Evolutionary conservation across 2,113 vertebrate species (phyloP), one percentile per base, ranked within the genome.

Genomic region (Corythornis madagascariensis): DNA sequence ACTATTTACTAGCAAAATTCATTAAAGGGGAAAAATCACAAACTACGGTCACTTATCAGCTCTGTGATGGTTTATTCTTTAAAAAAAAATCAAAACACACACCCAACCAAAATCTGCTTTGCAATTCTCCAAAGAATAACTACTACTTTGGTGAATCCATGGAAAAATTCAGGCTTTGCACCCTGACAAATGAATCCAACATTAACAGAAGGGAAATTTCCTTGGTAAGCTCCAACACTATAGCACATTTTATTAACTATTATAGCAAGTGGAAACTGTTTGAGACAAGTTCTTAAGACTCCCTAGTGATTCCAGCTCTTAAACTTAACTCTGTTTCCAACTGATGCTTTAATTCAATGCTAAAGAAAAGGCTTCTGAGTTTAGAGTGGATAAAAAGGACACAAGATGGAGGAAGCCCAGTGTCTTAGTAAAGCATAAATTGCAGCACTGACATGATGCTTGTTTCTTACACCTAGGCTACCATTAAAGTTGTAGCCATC

Each of bases 361-460:
- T 43, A 57, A 60, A 12, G 9, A 61, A 65, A 77, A 1, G 11
- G 4, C 13, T 53, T 85, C 66, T 40, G 25, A 85, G 45, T 52
- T 82, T 47, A 40, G 9, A 20, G 16, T 40, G 24, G 11, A 43
- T 9, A 5, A 18, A 82, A 64, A 4, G 2, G 22, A 40, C 14
- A 53, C 16, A 45, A 79, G 26, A 43, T 19, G 9, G 64, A 84
- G 13, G 17, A 89, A 85, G 35, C 3, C 11, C 22, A 13, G 2
- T 1, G 4, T 24, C 22, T 14, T 13, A 65, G 12, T 15, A 60
- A 50, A 79, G 29, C 74, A 78, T 6, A 53, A 84, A 5, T 6
- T 11, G 0, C n/a, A 55, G 57, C 13, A 81, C 13, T 75, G 33
- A 53, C 15, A n/a, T 11, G 7, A 16, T 4, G 2, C 4, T 52